These are phyloP conservation scores for Aurelia sp. DNA, from an alignment of 30 jellyfish, hydroid and myxozoan genomes.

Conservation along the genomic window DNA sequence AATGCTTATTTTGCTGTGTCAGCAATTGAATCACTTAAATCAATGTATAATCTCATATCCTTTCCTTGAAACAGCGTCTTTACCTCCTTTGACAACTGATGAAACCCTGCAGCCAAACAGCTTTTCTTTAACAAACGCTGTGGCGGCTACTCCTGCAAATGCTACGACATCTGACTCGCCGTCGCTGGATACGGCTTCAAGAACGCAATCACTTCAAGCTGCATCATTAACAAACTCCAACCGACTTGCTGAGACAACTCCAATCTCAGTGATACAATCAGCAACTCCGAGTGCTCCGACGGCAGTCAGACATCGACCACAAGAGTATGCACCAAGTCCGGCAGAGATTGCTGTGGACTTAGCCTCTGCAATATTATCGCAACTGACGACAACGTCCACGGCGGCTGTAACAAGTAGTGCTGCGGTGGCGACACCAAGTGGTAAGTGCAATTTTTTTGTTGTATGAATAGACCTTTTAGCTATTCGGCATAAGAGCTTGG, in stretches of 20 bases:
- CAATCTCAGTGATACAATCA: constrained; percentile 20
- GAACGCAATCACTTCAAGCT: neutral
- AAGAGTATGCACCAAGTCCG: constrained; percentile 24
- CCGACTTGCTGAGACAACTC: constrained; percentile 17
- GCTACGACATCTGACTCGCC: too few relatives aligned
- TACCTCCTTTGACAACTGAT: too few relatives aligned
- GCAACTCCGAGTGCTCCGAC: constrained; percentile 47
- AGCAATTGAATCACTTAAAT: too few relatives aligned
- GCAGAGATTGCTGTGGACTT: constrained; percentile 86
- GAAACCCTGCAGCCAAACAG: too few relatives aligned
- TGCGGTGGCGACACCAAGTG: constrained; percentile 51
- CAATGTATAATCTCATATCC: too few relatives aligned
- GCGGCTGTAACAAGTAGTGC: constrained; percentile 76
- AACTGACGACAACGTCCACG: constrained; percentile 83
- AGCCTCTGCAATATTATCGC: constrained; percentile 94
- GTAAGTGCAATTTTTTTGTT: constrained; percentile 9
- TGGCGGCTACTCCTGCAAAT: too few relatives aligned
- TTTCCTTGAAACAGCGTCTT: too few relatives aligned
- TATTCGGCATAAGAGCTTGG: too few relatives aligned
- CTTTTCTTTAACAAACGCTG: too few relatives aligned
- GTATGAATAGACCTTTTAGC: too few relatives aligned
- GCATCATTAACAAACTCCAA: constrained; percentile 1
- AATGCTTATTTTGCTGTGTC: too few relatives aligned
- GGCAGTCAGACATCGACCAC: constrained; percentile 18
- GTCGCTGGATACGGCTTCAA: too few relatives aligned